Conservation (phyloP, 2,888 invertebrate species). For the Eupithecia inturbata region DNA sequence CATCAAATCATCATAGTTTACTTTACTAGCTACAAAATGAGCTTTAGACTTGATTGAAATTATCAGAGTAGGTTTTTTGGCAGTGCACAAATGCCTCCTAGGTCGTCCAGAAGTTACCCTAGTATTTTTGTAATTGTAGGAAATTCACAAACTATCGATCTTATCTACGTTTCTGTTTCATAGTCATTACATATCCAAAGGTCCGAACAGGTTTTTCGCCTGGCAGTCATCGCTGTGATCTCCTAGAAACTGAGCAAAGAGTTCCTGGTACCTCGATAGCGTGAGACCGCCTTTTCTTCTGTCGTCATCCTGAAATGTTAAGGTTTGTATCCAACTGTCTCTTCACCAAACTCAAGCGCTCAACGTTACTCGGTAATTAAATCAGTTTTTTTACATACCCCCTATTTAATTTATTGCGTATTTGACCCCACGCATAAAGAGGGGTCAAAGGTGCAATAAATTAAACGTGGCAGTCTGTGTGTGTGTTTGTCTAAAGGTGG, state of each 20-base stretch:
- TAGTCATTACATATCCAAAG: slow-evolving; percentile 80
- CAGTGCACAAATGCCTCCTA: not conserved
- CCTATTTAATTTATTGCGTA: too few relatives aligned
- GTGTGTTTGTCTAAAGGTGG: too few relatives aligned
- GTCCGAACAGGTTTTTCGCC: slow-evolving; percentile 91
- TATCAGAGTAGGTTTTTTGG: not conserved
- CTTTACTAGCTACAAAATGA: not conserved
- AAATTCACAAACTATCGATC: not conserved
- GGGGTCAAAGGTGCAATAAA: too few relatives aligned
- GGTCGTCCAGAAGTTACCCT: not conserved
- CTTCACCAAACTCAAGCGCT: not conserved
- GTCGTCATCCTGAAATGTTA: slow-evolving; percentile 88
- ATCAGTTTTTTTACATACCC: too few relatives aligned
- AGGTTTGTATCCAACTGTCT: not conserved
- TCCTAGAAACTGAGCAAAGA: slow-evolving; percentile 92
- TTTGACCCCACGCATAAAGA: too few relatives aligned
- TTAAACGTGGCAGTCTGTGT: too few relatives aligned
- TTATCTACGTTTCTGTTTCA: slow-evolving; percentile 2
- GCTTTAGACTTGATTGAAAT: not conserved
- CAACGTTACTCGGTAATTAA: too few relatives aligned
- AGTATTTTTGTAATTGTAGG: not conserved
- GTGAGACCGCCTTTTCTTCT: slow-evolving; percentile 91
- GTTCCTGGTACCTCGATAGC: slow-evolving; percentile 90
- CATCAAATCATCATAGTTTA: too few relatives aligned
- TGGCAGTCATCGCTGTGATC: slow-evolving; percentile 89